Conservation (phyloP, 2,113 vertebrate genomes). For the Isichthys henryi region DNA sequence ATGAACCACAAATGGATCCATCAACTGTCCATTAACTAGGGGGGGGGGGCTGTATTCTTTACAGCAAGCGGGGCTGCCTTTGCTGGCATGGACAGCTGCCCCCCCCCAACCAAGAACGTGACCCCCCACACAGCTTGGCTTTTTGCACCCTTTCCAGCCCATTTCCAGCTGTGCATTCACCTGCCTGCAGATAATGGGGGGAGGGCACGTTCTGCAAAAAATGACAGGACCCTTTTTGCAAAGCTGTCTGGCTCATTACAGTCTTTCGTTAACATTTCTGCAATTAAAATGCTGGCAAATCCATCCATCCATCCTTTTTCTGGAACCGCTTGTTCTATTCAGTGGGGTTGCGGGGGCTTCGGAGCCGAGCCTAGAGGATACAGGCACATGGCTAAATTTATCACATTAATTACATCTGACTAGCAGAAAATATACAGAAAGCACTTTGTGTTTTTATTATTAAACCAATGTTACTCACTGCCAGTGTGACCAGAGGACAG, state of each 20-base stretch:
- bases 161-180: constrained; percentile 55
- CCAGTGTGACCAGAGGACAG: neutral
- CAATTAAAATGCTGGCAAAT: neutral
- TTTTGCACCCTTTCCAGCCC: constrained; percentile 25
- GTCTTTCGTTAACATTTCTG: neutral
- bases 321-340: neutral
- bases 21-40: neutral
- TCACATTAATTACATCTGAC: neutral
- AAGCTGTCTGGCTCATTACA: neutral
- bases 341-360: neutral
- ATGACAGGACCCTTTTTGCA: neutral
- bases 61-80: neutral
- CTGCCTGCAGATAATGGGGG: constrained; percentile 45
- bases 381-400: neutral
- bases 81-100: neutral
- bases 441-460: neutral
- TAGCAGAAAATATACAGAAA: neutral
- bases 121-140: neutral
- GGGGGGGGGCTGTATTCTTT: neutral
- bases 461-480: neutral
- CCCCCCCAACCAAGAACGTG: neutral
- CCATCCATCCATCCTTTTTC: neutral
- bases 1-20: neutral
- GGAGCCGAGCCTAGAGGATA: neutral
- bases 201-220: neutral